These are phyloP conservation scores for Camelus bactrianus DNA, from an alignment of 2,113 vertebrate genomes.

Conservation along the genomic window DNA sequence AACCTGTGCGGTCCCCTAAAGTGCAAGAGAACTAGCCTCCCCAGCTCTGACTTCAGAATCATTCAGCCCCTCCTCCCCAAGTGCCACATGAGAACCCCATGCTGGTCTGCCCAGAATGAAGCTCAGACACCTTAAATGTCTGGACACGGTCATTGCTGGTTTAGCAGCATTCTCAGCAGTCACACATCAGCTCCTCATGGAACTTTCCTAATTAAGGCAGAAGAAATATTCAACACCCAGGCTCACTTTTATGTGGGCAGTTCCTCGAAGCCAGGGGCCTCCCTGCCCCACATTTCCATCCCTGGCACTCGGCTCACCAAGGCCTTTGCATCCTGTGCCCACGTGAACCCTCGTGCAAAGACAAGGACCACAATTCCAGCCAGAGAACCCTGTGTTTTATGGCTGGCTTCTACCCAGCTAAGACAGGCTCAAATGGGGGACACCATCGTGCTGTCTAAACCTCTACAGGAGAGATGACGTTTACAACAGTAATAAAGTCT, in stretches of 20 bases:
- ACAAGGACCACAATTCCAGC: rapidly evolving
- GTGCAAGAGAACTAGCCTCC: not conserved
- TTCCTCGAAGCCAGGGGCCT: not conserved
- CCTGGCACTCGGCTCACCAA: not conserved
- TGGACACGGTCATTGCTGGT: not conserved
- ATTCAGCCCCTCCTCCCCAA: not conserved
- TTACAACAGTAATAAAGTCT: not conserved
- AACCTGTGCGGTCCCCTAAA: rapidly evolving
- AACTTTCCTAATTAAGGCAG: not conserved
- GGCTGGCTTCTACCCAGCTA: not conserved
- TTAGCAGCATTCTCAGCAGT: not conserved
- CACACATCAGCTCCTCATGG: rapidly evolving
- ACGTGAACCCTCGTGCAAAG: rapidly evolving
- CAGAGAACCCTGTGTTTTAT: rapidly evolving
- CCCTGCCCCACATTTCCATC: rapidly evolving
- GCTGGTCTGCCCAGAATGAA: rapidly evolving
- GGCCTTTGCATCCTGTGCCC: not conserved
- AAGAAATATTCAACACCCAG: not conserved
- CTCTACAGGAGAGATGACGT: not conserved
- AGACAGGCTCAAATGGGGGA: rapidly evolving
- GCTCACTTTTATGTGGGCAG: rapidly evolving
- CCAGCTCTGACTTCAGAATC: not conserved
- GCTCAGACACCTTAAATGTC: not conserved
- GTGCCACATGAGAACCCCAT: rapidly evolving
- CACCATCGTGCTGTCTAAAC: not conserved